These are phyloP conservation scores for Hiodon alosoides DNA, from an alignment of 2,113 vertebrate species.

Conservation along the genomic window DNA sequence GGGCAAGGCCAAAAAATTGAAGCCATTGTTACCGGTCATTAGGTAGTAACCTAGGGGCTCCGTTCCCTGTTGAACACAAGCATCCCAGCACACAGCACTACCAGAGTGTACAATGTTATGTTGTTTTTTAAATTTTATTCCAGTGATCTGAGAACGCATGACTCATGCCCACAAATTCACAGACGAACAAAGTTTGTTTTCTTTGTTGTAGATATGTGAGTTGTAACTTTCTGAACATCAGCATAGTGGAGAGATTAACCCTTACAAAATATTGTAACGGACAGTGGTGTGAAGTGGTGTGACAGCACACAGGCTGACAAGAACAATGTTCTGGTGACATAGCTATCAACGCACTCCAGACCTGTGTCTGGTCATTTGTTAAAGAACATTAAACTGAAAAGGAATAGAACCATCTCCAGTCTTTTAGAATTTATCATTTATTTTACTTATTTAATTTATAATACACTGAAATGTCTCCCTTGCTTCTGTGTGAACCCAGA, in stretches of 20 bases:
- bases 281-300: neutral
- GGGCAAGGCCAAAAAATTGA: slow-evolving; percentile 4
- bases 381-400: neutral
- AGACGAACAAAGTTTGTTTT: neutral
- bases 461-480: too few species aligned
- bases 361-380: neutral
- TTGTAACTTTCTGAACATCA: neutral
- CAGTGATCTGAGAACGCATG: neutral
- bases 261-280: neutral
- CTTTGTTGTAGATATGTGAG: neutral
- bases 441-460: neutral
- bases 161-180: neutral
- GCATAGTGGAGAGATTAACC: neutral
- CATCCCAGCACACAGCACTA: too few species aligned
- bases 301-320: too few species aligned
- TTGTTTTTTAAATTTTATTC: neutral
- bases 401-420: neutral
- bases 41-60: too few species aligned
- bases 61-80: too few species aligned
- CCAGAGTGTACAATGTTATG: too few species aligned
- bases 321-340: too few species aligned
- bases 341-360: neutral
- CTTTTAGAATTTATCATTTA: neutral
- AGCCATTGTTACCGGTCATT: neutral
- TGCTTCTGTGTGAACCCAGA: too few species aligned